Conservation (phyloP, 2,797 vertebrate genomes). For the Macrochelys suwanniensis region DNA sequence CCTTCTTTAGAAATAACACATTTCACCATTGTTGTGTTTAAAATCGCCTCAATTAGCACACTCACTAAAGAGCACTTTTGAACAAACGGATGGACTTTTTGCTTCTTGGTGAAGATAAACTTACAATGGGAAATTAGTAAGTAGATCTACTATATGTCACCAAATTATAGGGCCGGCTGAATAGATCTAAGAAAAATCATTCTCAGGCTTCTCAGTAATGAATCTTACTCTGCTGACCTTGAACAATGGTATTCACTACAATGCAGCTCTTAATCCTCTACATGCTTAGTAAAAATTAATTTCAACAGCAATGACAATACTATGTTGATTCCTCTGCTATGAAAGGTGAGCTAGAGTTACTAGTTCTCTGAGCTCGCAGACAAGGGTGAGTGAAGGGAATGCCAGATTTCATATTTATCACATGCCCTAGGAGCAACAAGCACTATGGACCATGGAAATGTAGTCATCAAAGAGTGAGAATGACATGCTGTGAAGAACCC, state of each 20-base stretch:
- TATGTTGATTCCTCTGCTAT: conserved; percentile 48
- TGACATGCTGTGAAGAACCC: conserved; percentile 28
- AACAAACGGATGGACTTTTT: conserved; percentile 73
- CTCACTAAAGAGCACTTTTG: conserved; percentile 65
- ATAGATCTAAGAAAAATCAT: conserved; percentile 70
- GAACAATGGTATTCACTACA: conserved; percentile 51
- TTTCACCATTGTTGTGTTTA: conserved; percentile 57
- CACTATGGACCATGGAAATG: conserved; percentile 26
- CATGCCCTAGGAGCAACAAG: conserved; percentile 42
- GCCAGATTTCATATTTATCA: conserved; percentile 61
- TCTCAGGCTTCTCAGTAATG: conserved; percentile 60
- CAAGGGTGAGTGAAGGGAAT: conserved; percentile 7
- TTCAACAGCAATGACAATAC: conserved; percentile 49
- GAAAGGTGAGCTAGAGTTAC: conserved; percentile 41
- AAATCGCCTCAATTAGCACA: conserved; percentile 69
- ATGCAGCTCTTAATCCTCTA: conserved; percentile 53
- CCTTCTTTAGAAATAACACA: conserved; percentile 62
- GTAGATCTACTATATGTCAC: conserved; percentile 41
- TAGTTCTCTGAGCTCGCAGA: conserved; percentile 47
- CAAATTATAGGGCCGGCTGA: conserved; percentile 67
- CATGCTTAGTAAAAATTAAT: conserved; percentile 75
- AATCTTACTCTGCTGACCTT: conserved; percentile 67
- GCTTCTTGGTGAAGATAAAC: conserved; percentile 64
- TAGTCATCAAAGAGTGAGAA: conserved; percentile 29
- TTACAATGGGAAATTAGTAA: conserved; percentile 67